Base-by-base conservation (phyloP, 2,888 invertebrate species). In the Harpalus rubripes region DNA sequence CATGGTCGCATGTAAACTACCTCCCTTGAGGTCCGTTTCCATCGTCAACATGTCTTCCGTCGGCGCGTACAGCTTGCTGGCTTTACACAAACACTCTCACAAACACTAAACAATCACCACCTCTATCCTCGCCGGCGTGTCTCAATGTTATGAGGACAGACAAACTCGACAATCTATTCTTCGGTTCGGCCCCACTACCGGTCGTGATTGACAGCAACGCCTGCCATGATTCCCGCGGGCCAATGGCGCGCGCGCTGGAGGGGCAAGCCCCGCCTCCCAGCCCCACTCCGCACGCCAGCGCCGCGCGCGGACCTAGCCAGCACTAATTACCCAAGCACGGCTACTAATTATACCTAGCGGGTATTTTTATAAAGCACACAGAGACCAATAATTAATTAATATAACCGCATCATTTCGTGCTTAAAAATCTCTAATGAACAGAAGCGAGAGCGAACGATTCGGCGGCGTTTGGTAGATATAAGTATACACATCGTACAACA, bases 1-100 rank as follows among this genome's bases (percentile, higher is more conserved):
- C 95, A 96, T 96, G 88, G 95, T 96, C 89, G 95, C 96, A 91
- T 96, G 96, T 91, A 97, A 93, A 92, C 95, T 96, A 93, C 96
- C 96, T 92, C 96, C 96, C 91, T 97, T 97, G 92, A 97, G 94
- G 92, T 97, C 97, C 92, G 96, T 94, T 94, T 97, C 97, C 96
- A 97, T 96, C 92, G 96, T 97, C 93, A 97, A 93, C 97, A 97
- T 97, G 90, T 95, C 96, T 93, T 95, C 95, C 94, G 95, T 93
- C 93, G 94, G 95, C 92, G 95, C 94, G 95, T 95, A 96, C 96
- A 96, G 96, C 93, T 96, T 96, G 96, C 92, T 93, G 94, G 91
- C 87, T 90, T 90, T 90, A 85, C 85, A 85, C 85, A 80, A 85
- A 79, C 79, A 79, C 79, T 80, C 65, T 81, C 81, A 85, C 85